Evolutionary conservation across 2,888 invertebrate species (phyloP), one percentile per base, ranked within the genome.

Genomic region (Euproctis similis): DNA sequence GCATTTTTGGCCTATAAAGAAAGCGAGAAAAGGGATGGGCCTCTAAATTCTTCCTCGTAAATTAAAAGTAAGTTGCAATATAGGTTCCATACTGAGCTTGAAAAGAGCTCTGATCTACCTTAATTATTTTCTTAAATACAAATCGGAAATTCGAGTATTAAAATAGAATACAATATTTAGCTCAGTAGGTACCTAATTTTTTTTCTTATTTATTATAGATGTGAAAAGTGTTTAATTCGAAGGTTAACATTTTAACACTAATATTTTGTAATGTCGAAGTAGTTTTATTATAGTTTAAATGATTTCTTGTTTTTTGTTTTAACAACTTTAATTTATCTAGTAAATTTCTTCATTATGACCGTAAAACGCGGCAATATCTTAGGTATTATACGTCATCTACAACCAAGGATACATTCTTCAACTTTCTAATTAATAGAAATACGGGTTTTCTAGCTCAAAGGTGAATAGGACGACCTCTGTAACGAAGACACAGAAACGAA

Each of bases 361-460:
- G 13, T 23, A 9, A 4, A 19, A 46, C 36, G 32, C 24, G 42
- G 40, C 16, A 16, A 12, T 39, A 28, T 31, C 26, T 30, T 26
- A 28, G 36, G 28, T 31, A 21, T 6, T 6, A 42, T 28, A 35
- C 29, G 35, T 39, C 34, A 34, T 52, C 40, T 34, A 31, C 39
- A 47, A 48, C 47, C 42, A 46, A 48, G 40, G 44, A 45, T 43
- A 36, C 10, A 20, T 21, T 21, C 19, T 29, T 8, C 4, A 35
- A 50, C 68, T 70, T 71, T 70, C 67, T 68, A 66, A 62, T 53
- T 42, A 53, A 43, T 39, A 46, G 26, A 50, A 56, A 60, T 50
- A 54, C 39, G 26, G 30, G 41, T 55, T 63, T 53, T 68, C 55
- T 70, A 57, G 71, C 60, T 21, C 71, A 68, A 55, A 72, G 73